Conservation (phyloP, 2,113 vertebrate species). For the Oncorhynchus keta region DNA sequence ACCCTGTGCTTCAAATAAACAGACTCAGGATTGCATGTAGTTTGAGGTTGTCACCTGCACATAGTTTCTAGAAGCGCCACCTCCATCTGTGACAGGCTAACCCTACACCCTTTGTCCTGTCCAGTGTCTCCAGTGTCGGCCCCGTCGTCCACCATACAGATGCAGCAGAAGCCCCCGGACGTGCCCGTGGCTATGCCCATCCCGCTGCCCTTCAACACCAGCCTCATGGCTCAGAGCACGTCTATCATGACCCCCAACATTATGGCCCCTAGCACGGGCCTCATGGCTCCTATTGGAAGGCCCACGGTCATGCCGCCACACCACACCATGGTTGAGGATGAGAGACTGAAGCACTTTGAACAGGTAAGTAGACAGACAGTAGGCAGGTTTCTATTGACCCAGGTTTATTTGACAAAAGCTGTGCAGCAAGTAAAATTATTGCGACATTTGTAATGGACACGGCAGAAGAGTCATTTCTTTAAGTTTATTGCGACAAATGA, state of each 20-base stretch:
- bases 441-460: background rate
- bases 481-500: too few species aligned
- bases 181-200: slow-evolving; percentile 54
- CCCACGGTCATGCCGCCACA: slow-evolving; percentile 55
- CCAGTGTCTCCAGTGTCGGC: slow-evolving; percentile 72
- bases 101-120: background rate
- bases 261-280: slow-evolving; percentile 52
- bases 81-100: background rate
- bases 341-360: slow-evolving; percentile 95
- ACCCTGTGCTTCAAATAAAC: too few species aligned
- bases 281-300: slow-evolving; percentile 60
- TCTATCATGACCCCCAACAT: slow-evolving; percentile 54
- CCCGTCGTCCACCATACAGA: slow-evolving; percentile 65
- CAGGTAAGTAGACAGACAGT: slow-evolving; percentile 73
- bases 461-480: background rate
- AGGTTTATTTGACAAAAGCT: too few species aligned
- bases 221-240: slow-evolving; percentile 45
- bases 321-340: slow-evolving; percentile 91
- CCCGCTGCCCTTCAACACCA: slow-evolving; percentile 52
- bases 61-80: background rate
- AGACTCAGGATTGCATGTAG: too few species aligned
- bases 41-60: too few species aligned
- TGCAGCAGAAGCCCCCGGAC: slow-evolving; percentile 71
- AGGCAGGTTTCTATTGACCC: too few species aligned
- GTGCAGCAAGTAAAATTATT: too few species aligned